These are phyloP conservation scores for Brachyhypopomus occidentalis DNA, from an alignment of 2,113 vertebrate genomes.

Conservation along the genomic window DNA sequence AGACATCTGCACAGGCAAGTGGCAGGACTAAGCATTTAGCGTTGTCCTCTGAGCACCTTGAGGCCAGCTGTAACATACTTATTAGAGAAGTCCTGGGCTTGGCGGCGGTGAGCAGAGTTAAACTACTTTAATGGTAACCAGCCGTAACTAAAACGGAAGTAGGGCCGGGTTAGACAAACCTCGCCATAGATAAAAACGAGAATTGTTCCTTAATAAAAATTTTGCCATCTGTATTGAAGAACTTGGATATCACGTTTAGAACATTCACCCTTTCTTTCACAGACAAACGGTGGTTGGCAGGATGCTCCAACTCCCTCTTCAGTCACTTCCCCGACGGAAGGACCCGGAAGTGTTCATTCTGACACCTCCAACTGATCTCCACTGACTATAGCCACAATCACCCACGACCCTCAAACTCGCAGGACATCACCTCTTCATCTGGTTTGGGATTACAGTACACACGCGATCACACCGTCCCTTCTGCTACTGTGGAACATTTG, in stretches of 20 bases:
- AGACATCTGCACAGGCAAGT: too few relatives aligned
- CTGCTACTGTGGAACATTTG: conserved; percentile 71
- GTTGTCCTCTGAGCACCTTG: too few relatives aligned
- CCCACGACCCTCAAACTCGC: conserved; percentile 21
- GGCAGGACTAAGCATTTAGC: too few relatives aligned
- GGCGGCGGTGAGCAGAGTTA: too few relatives aligned
- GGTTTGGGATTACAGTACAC: conserved; percentile 14
- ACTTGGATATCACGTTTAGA: neutral
- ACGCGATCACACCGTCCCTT: conserved; percentile 56
- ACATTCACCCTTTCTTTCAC: conserved; percentile 19
- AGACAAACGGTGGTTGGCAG: conserved; percentile 99
- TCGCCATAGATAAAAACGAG: too few relatives aligned
- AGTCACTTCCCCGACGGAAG: conserved; percentile 99
- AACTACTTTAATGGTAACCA: too few relatives aligned
- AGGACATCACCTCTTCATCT: conserved; percentile 22
- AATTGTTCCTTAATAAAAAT: too few relatives aligned
- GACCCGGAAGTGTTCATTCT: conserved; percentile 98
- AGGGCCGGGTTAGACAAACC: too few relatives aligned
- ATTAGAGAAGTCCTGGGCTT: too few relatives aligned
- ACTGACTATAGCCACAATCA: conserved; percentile 67
- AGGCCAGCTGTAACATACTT: too few relatives aligned
- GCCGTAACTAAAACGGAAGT: too few relatives aligned
- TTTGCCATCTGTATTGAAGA: too few relatives aligned
- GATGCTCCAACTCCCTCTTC: conserved; percentile 98
- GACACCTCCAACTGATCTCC: conserved; percentile 99